Evolutionary conservation across 2,888 invertebrate genomes (phyloP).

Genomic region (Meghimatium bilineatum): DNA sequence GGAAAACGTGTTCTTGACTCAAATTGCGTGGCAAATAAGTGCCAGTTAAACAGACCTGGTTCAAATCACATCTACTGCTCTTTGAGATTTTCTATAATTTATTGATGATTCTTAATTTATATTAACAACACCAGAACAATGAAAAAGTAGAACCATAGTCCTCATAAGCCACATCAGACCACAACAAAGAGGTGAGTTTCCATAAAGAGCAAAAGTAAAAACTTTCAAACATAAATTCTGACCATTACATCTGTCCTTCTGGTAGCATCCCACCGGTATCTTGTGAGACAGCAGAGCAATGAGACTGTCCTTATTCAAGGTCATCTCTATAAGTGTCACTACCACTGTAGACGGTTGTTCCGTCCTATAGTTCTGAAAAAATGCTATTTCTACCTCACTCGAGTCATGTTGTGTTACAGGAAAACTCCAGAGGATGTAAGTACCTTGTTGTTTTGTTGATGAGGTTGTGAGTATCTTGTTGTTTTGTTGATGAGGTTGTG

Average conservation of each 20-base stretch:
- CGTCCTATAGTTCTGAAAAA: slow-evolving; percentile 62
- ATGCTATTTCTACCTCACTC: slow-evolving; percentile 64
- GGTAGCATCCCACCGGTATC: slow-evolving; percentile 47
- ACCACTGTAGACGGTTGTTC: slow-evolving; percentile 57
- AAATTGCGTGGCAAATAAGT: no score
- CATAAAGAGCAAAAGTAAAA: no score
- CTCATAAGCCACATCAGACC: no score
- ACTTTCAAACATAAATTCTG: no score
- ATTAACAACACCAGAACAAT: no score
- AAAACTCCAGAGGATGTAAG: slow-evolving; percentile 57
- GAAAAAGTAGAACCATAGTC: no score
- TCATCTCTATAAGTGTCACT: slow-evolving; percentile 59
- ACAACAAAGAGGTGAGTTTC: no score
- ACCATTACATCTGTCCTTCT: slow-evolving; percentile 1
- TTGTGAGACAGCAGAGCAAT: slow-evolving; percentile 53
- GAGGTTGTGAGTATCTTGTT: not conserved
- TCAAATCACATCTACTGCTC: no score
- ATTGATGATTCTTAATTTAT: no score
- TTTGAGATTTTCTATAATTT: no score
- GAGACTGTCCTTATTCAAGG: slow-evolving; percentile 63
- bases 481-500: not conserved
- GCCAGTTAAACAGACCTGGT: no score
- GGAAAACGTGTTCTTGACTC: no score
- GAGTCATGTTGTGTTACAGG: slow-evolving; percentile 58
- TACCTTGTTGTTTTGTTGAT: not conserved